Evolutionary conservation across 2,888 invertebrate genomes (phyloP).

Genomic region (Apamea anceps): DNA sequence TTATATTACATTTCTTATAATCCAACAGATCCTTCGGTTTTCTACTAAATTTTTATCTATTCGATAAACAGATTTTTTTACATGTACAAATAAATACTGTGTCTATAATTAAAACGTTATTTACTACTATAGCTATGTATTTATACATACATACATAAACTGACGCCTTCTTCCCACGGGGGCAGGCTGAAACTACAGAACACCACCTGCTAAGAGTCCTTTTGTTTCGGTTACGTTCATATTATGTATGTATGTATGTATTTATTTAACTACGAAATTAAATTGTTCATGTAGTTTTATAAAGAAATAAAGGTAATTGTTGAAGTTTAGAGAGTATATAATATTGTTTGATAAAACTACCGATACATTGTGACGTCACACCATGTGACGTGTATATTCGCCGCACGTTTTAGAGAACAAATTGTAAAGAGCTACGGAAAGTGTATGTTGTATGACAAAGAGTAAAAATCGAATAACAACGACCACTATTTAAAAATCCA

Average conservation of each 20-base stretch:
- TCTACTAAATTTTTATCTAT: constrained; percentile 77
- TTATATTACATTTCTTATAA: constrained; percentile 73
- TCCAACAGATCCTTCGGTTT: constrained; percentile 81
- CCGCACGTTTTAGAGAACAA: constrained; percentile 39
- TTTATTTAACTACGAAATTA: constrained; percentile 67
- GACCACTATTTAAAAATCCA: constrained; percentile 80
- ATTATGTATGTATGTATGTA: constrained; percentile 50
- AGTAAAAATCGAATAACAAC: constrained; percentile 86
- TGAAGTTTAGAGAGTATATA: constrained; percentile 52
- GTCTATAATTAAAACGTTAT: constrained; percentile 77
- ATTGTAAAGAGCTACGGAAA: constrained; percentile 63
- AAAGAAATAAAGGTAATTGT: constrained; percentile 40
- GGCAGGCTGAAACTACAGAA: neutral
- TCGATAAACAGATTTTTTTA: constrained; percentile 74
- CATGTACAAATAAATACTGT: constrained; percentile 84
- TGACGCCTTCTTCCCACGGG: neutral
- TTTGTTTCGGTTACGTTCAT: neutral
- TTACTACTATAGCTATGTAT: constrained; percentile 72
- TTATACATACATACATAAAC: constrained; percentile 43
- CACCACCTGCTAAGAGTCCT: neutral
- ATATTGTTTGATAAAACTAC: constrained; percentile 56
- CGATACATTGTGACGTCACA: constrained; percentile 50
- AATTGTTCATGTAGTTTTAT: constrained; percentile 56
- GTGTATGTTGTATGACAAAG: constrained; percentile 66
- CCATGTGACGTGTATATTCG: constrained; percentile 41